Base-by-base conservation (phyloP, 2,888 invertebrate species). In the Clunio marinus region DNA sequence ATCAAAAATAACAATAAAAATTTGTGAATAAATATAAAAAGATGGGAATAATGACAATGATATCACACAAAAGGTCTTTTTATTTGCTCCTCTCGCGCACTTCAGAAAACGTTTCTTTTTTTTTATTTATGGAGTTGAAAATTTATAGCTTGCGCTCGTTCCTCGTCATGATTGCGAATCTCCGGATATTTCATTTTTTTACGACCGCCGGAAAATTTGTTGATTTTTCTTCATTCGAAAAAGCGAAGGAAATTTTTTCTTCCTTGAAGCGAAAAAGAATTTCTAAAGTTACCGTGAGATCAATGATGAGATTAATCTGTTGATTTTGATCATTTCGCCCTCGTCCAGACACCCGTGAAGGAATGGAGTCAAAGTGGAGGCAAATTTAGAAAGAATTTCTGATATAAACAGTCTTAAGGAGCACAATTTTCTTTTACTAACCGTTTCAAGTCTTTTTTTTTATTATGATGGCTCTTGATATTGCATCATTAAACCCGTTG, bases 401-500 rank as follows among this genome's bases (percentile, higher is more conserved):
- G 10, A 32, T n/a, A n/a, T n/a, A n/a, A n/a, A n/a, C n/a, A n/a
- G n/a, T n/a, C n/a, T n/a, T n/a, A n/a, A n/a, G n/a, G n/a, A n/a
- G n/a, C n/a, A n/a, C n/a, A n/a, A n/a, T n/a, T n/a, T n/a, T n/a
- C n/a, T n/a, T n/a, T n/a, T n/a, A n/a, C n/a, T n/a, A n/a, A n/a
- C n/a, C n/a, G n/a, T n/a, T n/a, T n/a, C n/a, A n/a, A n/a, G 20
- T 59, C 22, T 45, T 24, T n/a, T n/a, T 45, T 35, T 45, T 46
- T 63, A 46, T 63, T 63, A 46, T 63, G 46, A 63, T 62, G 20
- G 51, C 51, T 63, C 45, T 63, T 37, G 37, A 46, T 46, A 41
- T 17, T 62, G 63, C 45, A 45, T 63, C 63, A 63, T 63, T 63
- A 37, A 63, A 63, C 63, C 63, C 63, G 27, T 63, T 46, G 7